Base-by-base conservation (phyloP, 2,888 invertebrate species). In the Brachyopa scutellaris region DNA sequence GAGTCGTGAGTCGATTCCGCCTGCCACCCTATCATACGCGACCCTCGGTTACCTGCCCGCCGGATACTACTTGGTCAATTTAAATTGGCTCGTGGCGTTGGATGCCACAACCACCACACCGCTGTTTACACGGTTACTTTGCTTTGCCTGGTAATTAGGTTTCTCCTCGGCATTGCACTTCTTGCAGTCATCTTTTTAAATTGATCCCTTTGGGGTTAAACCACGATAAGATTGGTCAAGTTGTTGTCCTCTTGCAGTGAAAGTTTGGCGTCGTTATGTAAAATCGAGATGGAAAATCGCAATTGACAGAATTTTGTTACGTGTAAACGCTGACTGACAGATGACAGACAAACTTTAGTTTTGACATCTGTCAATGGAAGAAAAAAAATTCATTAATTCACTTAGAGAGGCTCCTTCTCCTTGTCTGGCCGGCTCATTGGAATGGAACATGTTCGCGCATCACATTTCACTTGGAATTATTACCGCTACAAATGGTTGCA, bases 1-100 rank as follows among this genome's bases (percentile, higher is more conserved):
- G n/a, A n/a, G n/a, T n/a, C n/a, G n/a, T 59, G 57, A 69, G 69
- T 62, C 31, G 49, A 17, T 36, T 47, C 47, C 15, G 49, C 9
- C 9, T 73, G 36, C 53, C 51, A 29, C 51, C 49, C 53, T 17
- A 19, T 19, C 26, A 19, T 17, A 53, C 29, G 15, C 31, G 23
- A 23, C 23, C 36, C 23, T 49, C 49, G 15, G 15, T 26, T 36
- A 45, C 36, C 45, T 21, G 67, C 49, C 29, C 19, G 8, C 33
- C 2, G 15, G 40, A 6, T 26, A 26, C 26, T 36, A 23, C 15
- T 62, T 62, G 79, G 31, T 57, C 53, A 72, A 78, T 59, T 55
- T 67, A 62, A 67, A 61, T 51, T 67, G 79, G 62, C 79, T 74
- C 74, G 67, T 79, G 73, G 67, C 73, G 38, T 36, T 36, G 13